A percentile compares a stretch with the other conserved stretches of the same genome.
These are phyloP conservation scores for Eubasilissa regina DNA, from an alignment of 1,140 invertebrate genomes.

Conservation along the genomic window DNA sequence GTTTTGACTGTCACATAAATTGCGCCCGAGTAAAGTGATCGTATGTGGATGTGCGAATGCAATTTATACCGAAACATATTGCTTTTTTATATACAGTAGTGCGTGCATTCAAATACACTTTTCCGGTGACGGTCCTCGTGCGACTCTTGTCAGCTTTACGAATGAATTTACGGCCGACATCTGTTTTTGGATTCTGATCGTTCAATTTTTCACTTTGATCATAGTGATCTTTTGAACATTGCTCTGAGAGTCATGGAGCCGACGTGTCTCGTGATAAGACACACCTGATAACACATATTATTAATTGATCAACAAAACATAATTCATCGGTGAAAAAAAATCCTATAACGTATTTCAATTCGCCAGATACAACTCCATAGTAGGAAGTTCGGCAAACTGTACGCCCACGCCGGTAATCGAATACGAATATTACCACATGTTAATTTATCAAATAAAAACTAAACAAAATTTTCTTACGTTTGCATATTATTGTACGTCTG, in stretches of 20 bases:
- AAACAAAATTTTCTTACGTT: conserved; percentile 33
- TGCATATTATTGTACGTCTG: conserved; percentile 28
- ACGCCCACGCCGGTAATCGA: conserved; percentile 24
- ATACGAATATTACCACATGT: conserved; percentile 15
- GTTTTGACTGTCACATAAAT: conserved; percentile 54
- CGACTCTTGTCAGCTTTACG: conserved; percentile 8
- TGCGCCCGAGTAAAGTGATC: conserved; percentile 45
- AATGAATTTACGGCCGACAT: neutral
- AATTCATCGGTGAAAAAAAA: neutral
- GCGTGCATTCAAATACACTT: conserved; percentile 11
- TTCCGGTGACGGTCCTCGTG: neutral
- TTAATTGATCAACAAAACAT: neutral
- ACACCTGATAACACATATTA: neutral
- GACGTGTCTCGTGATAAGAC: too few relatives aligned
- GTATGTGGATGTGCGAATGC: conserved; percentile 53
- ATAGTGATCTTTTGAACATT: too few relatives aligned
- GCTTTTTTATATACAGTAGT: neutral
- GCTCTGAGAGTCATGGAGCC: too few relatives aligned
- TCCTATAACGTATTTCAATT: conserved; percentile 10
- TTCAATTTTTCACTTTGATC: neutral
- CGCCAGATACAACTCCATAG: neutral
- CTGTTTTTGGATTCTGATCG: neutral
- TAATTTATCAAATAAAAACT: conserved; percentile 37
- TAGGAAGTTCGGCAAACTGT: neutral
- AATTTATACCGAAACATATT: conserved; percentile 49